Conservation (phyloP, 2,888 invertebrate species). For the Drosophila mettleri region DNA sequence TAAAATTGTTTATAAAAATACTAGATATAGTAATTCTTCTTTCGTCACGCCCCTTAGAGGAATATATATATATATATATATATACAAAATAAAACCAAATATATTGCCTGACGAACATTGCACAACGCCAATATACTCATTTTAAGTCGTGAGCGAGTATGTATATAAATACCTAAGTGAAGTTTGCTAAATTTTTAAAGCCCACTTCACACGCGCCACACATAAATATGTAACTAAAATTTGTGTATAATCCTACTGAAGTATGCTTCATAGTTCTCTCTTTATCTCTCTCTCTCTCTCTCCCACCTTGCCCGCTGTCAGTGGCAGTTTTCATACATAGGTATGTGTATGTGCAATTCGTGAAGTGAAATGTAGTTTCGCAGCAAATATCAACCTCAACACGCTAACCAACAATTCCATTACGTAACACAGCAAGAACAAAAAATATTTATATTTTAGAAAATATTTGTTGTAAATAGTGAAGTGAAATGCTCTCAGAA, state of each 20-base stretch:
- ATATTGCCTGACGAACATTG: too few relatives aligned
- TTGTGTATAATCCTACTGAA: neutral
- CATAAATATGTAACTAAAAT: neutral
- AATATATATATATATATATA: too few relatives aligned
- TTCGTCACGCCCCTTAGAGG: too few relatives aligned
- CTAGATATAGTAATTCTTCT: too few relatives aligned
- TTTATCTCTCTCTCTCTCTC: too few relatives aligned
- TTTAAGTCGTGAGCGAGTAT: too few relatives aligned
- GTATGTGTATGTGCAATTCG: too few relatives aligned
- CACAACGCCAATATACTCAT: too few relatives aligned
- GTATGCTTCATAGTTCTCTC: neutral
- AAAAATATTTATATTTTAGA: slow-evolving; percentile 16
- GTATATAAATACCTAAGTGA: too few relatives aligned
- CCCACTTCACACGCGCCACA: neutral
- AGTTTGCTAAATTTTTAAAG: neutral
- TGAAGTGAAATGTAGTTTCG: neutral
- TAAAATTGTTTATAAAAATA: too few relatives aligned
- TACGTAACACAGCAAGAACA: slow-evolving; percentile 1
- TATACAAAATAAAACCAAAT: too few relatives aligned
- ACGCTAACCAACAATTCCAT: neutral
- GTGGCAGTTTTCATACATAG: neutral
- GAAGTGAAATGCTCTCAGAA: neutral
- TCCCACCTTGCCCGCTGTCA: neutral
- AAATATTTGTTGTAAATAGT: slow-evolving; percentile 22
- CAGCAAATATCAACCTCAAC: neutral